Percentiles rank a stretch among this genome's conserved stretches.
phyloP scores from a whole-genome alignment of 2,113 vertebrate genomes.

The Austrofundulus limnaeus region DNA sequence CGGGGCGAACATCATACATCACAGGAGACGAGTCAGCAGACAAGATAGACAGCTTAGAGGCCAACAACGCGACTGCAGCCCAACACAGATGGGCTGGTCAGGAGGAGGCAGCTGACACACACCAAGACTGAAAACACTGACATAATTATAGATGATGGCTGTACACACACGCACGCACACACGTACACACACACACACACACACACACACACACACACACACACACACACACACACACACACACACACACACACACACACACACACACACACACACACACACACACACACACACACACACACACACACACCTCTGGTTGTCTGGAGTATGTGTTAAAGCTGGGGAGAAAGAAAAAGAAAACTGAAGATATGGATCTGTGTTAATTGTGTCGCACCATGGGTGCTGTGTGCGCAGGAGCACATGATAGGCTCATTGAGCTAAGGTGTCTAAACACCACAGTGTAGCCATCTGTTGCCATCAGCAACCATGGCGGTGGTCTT shows the following conservation, averaged over 20 bases:
- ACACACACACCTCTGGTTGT: constrained; percentile 40
- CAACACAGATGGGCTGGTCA: constrained; percentile 72
- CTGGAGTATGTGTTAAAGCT: constrained; percentile 10
- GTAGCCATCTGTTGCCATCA: constrained; percentile 67
- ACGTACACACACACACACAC: constrained; percentile 34
- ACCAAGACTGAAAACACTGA: constrained; percentile 62
- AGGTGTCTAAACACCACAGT: constrained; percentile 58
- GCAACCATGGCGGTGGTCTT: constrained; percentile 60
- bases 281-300: constrained; percentile 39
- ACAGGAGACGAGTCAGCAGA: constrained; percentile 24
- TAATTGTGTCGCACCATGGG: constrained; percentile 62
- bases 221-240: constrained; percentile 38
- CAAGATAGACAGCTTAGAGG: constrained; percentile 46
- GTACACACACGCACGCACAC: constrained; percentile 36
- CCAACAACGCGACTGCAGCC: constrained; percentile 50
- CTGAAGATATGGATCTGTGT: constrained; percentile 39
- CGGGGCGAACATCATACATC: constrained; percentile 12
- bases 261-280: constrained; percentile 37
- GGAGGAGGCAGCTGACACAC: constrained; percentile 65
- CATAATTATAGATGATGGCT: constrained; percentile 61
- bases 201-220: constrained; percentile 38
- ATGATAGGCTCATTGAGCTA: constrained; percentile 51
- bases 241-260: constrained; percentile 37
- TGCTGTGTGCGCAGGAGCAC: constrained; percentile 8
- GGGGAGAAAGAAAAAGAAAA: constrained; percentile 30